A percentile compares a stretch with the other conserved stretches of the same genome.
Conservation (phyloP, 2,113 vertebrate genomes). For the Zosterops borbonicus region DNA sequence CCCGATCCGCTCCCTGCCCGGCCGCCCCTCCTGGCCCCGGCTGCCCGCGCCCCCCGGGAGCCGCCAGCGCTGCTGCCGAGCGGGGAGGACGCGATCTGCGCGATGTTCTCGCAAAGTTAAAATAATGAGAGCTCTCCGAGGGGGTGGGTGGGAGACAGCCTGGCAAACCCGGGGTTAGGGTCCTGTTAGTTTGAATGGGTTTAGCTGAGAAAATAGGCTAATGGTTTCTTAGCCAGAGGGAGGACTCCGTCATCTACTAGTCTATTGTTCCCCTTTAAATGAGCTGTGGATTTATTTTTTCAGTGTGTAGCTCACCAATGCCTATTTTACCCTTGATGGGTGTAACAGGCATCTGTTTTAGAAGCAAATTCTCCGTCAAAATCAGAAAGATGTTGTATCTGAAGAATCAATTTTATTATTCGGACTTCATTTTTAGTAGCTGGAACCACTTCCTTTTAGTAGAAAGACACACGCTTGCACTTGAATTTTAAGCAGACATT, state of each 20-base stretch:
- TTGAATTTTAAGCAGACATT: constrained; percentile 21
- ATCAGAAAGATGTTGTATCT: background rate
- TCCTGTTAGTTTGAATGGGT: background rate
- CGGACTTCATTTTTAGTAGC: background rate
- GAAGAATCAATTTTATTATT: background rate
- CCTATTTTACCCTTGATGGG: background rate
- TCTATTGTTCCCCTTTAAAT: constrained; percentile 50
- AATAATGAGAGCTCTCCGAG: background rate
- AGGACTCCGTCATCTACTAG: constrained; percentile 29
- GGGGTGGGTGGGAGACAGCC: background rate
- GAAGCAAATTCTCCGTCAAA: constrained; percentile 1
- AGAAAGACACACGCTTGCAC: background rate
- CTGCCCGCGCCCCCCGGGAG: background rate
- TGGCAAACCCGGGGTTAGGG: background rate
- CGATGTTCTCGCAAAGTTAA: background rate
- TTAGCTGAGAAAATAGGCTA: constrained; percentile 22
- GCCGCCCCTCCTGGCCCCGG: background rate
- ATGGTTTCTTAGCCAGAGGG: constrained; percentile 54
- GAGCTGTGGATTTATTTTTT: constrained; percentile 32
- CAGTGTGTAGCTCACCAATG: background rate
- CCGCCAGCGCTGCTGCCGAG: background rate
- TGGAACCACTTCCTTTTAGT: constrained; percentile 5
- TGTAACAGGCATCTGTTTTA: background rate
- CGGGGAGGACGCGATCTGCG: background rate
- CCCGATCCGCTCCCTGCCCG: background rate